Evolutionary conservation across 2,113 vertebrate genomes (phyloP).

Genomic region (Brachyhypopomus gauderio): DNA sequence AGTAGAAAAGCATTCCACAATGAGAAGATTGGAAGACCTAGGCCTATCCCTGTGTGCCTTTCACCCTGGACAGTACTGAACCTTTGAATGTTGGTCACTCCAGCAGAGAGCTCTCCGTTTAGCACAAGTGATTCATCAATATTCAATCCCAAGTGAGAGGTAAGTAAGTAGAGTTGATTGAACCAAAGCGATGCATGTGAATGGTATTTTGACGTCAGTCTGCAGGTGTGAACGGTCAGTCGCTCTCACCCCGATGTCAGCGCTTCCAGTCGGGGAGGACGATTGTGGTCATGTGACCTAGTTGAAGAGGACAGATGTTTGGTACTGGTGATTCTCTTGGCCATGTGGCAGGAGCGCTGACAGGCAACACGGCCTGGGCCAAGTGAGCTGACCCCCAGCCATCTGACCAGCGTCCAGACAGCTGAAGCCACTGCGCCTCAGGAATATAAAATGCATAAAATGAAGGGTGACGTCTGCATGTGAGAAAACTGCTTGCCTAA

Average conservation of each 20-base stretch:
- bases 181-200: not conserved
- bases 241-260: not conserved
- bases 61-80: not conserved
- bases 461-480: not conserved
- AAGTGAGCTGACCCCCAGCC: slow-evolving; percentile 60
- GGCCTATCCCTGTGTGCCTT: not conserved
- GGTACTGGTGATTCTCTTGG: slow-evolving; percentile 59
- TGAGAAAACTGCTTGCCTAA: too few relatives aligned
- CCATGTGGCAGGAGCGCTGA: slow-evolving; percentile 60
- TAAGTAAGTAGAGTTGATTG: not conserved
- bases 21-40: not conserved
- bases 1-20: not conserved
- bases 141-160: not conserved
- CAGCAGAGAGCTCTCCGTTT: not conserved
- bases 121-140: not conserved
- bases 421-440: slow-evolving; percentile 54
- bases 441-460: slow-evolving; percentile 51
- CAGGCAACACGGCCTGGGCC: slow-evolving; percentile 60
- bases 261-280: slow-evolving; percentile 5
- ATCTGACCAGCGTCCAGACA: slow-evolving; percentile 55
- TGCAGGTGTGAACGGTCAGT: not conserved
- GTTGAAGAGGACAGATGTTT: slow-evolving; percentile 58
- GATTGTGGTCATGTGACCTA: slow-evolving; percentile 9
- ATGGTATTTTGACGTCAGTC: not conserved
- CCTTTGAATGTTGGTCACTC: not conserved